Base-by-base conservation (phyloP, 2,888 invertebrate species). In the Kryphioiulus occultus region DNA sequence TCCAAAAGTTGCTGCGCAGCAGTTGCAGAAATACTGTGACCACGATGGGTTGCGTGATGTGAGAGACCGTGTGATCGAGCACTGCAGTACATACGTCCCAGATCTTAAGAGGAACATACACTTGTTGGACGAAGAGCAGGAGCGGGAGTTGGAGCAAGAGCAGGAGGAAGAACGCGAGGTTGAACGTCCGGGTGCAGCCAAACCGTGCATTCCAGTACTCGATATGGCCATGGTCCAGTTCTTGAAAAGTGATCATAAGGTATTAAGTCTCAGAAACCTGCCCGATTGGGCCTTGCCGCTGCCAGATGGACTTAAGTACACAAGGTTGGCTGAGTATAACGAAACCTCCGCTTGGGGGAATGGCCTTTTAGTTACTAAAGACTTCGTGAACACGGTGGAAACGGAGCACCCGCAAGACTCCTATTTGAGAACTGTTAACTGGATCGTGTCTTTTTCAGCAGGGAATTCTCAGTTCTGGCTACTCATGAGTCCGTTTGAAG, bases 41-140 rank as follows among this genome's bases (percentile, higher is more conserved):
- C 59, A n/a, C 1, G 22, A 22, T 59, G 59, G 59, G 10, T 17
- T 22, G n/a, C 3, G 3, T 5, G 17, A 5, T 22, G 4, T 15
- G 5, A 59, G 17, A 59, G 7, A 22, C 10, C n/a, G 19, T 5
- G 59, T 59, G 7, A 59, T 59, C 22, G 22, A 22, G 22, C 5
- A 22, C 5, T 59, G 59, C 59, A 3, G 22, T 7, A 59, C n/a
- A 0, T 59, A 22, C 5, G 59, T 59, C 22, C 59, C 59, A 22
- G 59, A 59, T 22, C 59, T 59, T 59, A 22, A 59, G 22, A 59
- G 22, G 7, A 59, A 59, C 10, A 22, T 22, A 7, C 32, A 84
- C 42, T 84, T 84, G 32, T 22, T 84, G n/a, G 84, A 84, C 12
- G 84, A 84, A 84, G 84, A 84, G 12, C 84, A 84, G 22, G 84